A percentile compares a stretch with the other conserved stretches of the same genome.
Conservation (phyloP, 1,140 invertebrate genomes). For the Drosophila lowei region DNA sequence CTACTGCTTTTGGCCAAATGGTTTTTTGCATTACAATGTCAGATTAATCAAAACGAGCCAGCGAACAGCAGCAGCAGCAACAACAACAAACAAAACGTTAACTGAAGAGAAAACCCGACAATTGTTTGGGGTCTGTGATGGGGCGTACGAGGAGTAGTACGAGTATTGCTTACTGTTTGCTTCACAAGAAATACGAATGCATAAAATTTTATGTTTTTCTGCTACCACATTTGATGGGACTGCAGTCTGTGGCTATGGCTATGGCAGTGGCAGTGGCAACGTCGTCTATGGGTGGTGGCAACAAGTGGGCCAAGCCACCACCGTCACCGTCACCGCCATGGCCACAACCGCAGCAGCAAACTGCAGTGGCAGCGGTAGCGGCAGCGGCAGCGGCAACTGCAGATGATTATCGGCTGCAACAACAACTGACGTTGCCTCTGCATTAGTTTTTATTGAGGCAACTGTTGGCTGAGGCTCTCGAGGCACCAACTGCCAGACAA, state of each 20-base stretch:
- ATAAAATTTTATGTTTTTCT: conserved; percentile 82
- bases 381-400: conserved; percentile 33
- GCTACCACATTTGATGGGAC: conserved; percentile 68
- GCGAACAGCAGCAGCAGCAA: conserved; percentile 49
- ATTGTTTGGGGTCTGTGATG: conserved; percentile 54
- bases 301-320: conserved; percentile 77
- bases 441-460: conserved; percentile 80
- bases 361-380: conserved; percentile 32
- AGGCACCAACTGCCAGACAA: conserved; percentile 59
- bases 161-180: conserved; percentile 52
- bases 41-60: conserved; percentile 80
- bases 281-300: conserved; percentile 51
- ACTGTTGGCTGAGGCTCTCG: conserved; percentile 53
- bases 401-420: conserved; percentile 47
- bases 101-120: conserved; percentile 70
- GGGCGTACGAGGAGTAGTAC: conserved; percentile 21
- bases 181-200: conserved; percentile 80
- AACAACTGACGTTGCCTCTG: conserved; percentile 65
- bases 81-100: conserved; percentile 50
- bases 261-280: conserved; percentile 14
- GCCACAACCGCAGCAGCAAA: conserved; percentile 68
- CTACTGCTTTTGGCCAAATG: conserved; percentile 55
- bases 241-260: conserved; percentile 33
- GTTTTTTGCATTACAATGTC: conserved; percentile 81
- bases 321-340: conserved; percentile 63